Conservation (phyloP, 2,113 vertebrate species). For the Xenopus laevis region DNA sequence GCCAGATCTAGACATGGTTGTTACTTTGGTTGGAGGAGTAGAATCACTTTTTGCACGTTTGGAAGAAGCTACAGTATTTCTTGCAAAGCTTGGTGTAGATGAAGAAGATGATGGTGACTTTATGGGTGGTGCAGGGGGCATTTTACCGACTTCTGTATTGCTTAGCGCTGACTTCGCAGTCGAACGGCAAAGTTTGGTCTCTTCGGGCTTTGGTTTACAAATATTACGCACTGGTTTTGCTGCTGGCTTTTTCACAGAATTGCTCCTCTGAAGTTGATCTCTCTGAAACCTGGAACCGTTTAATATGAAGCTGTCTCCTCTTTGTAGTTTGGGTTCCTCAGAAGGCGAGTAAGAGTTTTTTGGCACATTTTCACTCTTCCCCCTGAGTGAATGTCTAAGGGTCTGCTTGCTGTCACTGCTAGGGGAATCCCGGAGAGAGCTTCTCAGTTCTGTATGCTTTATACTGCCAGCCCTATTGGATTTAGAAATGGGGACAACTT, state of each 20-base stretch:
- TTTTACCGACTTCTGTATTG: conserved; percentile 54
- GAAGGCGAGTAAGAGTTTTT: conserved; percentile 55
- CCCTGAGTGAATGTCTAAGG: conserved; percentile 69
- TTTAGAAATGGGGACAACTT: conserved; percentile 85
- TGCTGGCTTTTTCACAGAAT: conserved; percentile 72
- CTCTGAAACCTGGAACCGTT: conserved; percentile 61
- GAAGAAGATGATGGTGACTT: conserved; percentile 51
- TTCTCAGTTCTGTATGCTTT: conserved; percentile 65
- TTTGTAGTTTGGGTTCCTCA: conserved; percentile 70
- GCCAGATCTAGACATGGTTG: conserved; percentile 61
- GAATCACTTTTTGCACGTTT: conserved; percentile 71
- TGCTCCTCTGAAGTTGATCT: conserved; percentile 59
- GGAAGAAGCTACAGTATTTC: conserved; percentile 89
- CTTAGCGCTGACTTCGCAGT: conserved; percentile 62
- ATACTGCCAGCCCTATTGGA: conserved; percentile 58
- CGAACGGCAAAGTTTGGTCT: conserved; percentile 82
- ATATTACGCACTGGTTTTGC: conserved; percentile 79
- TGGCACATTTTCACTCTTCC: conserved; percentile 62
- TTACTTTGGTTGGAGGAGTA: conserved; percentile 53
- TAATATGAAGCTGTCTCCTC: conserved; percentile 53
- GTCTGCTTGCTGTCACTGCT: conserved; percentile 53
- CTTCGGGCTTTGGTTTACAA: conserved; percentile 69
- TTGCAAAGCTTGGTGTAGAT: conserved; percentile 77
- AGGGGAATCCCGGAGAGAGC: conserved; percentile 50
- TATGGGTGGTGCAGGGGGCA: conserved; percentile 26